Evolutionary conservation across 2,113 vertebrate genomes (phyloP).

Genomic region (Felis chaus): DNA sequence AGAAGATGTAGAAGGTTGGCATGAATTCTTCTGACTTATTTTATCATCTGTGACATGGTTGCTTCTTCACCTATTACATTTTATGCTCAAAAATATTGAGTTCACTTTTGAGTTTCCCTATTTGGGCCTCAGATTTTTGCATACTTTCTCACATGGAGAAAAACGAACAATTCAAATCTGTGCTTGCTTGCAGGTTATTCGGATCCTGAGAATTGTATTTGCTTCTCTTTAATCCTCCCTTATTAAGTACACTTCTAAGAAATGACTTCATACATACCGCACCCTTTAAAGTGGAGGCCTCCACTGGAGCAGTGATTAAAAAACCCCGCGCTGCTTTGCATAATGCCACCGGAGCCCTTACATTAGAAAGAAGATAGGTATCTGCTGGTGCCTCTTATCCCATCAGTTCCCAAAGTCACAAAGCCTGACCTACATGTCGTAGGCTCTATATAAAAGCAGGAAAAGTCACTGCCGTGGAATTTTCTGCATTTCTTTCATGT

Average conservation of each 20-base stretch:
- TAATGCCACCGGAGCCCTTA: background rate
- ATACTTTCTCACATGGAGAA: background rate
- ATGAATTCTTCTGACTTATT: background rate
- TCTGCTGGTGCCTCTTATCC: background rate
- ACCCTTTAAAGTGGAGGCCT: slow-evolving; percentile 67
- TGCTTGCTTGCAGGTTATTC: background rate
- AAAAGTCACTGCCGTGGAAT: background rate
- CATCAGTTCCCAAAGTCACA: background rate
- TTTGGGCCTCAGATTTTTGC: background rate
- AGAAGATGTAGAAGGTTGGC: background rate
- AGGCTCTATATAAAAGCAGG: background rate
- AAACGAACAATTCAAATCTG: background rate
- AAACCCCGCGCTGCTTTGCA: background rate
- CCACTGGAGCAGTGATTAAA: slow-evolving; percentile 47
- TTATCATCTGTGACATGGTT: background rate
- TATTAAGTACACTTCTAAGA: slow-evolving; percentile 22
- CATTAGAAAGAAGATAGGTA: slow-evolving; percentile 24
- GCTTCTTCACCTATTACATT: background rate
- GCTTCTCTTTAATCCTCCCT: slow-evolving; percentile 60
- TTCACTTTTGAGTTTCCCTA: background rate
- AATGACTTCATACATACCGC: slow-evolving; percentile 71
- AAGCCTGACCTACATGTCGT: background rate
- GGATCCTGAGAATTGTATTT: background rate
- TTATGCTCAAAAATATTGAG: background rate
- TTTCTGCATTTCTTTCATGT: background rate